Evolutionary conservation across 2,797 vertebrate genomes (phyloP), one percentile per base, ranked within the genome.

Genomic region (Esox masquinongy): DNA sequence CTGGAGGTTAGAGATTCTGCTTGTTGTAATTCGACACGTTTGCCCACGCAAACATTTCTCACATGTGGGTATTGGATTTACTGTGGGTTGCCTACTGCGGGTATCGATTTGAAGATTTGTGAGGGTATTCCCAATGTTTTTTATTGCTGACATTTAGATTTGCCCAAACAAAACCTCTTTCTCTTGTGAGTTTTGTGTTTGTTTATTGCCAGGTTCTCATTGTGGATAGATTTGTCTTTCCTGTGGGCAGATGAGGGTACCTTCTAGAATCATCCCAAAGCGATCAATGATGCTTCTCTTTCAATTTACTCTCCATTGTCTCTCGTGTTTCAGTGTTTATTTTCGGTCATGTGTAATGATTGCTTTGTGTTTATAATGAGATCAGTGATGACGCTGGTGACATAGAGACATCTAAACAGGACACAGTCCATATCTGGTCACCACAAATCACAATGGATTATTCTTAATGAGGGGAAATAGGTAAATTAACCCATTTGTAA

Each of bases 381-480:
- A 85, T 89, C 88, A 76, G 85, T 89, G 51, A 71, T 5, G 47
- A 80, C n/a, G 34, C 80, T 71, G 80, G 71, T 71, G 51, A 77
- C 64, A 51, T 75, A 79, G 74, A 69, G 12, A 34, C 26, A 12
- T 34, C 26, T 67, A 34, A 16, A 67, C 2, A 29, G 29, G 64
- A 31, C 64, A 34, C 31, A 31, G 64, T 67, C 31, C 16, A 67
- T 36, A 67, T 67, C 64, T 67, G 64, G 16, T 67, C 26, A 31
- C 47, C 16, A 70, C 47, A 51, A 51, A 29, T 6, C 9, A 34
- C 19, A 14, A 3, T 8, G 17, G 1, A 29, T 70, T 4, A 70
- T 49, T 49, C 7, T 8, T 34, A 34, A 66, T 16, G 29, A 34
- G 29, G 16, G 63, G 16, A 66, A 64, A 64, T 64, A 7, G 11